Percentiles rank a stretch among this genome's conserved stretches.
Evolutionary conservation across 2,113 vertebrate species (phyloP).

Genomic region (Festucalex cinctus): DNA sequence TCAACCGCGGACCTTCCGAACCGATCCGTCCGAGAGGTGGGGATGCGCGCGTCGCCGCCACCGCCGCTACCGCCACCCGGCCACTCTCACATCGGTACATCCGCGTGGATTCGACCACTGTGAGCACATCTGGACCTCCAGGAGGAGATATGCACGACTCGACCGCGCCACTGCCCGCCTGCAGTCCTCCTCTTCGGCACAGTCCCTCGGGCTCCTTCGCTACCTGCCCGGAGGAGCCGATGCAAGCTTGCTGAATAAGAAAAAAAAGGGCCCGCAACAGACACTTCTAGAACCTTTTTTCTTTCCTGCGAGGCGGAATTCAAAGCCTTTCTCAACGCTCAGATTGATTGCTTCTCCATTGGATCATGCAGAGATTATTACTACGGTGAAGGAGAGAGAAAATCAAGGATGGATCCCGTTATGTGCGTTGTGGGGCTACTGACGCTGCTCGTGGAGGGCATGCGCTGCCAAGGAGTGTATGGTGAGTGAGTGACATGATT

Average conservation of each 20-base stretch:
- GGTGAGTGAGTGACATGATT: conserved; percentile 76
- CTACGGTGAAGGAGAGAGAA: conserved; percentile 53
- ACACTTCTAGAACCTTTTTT: conserved; percentile 12
- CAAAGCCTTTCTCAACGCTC: conserved; percentile 21
- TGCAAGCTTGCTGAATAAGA: conserved; percentile 18
- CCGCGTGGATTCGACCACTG: conserved; percentile 43
- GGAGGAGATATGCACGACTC: conserved; percentile 48
- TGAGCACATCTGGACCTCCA: conserved; percentile 73
- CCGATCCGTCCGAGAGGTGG: background rate
- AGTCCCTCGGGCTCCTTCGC: conserved; percentile 60
- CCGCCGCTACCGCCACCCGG: conserved; percentile 11
- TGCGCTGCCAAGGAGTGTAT: conserved; percentile 88
- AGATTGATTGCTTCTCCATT: conserved; percentile 35
- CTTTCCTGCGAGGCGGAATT: conserved; percentile 19
- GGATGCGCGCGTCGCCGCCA: conserved; percentile 12
- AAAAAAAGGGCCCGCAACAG: background rate
- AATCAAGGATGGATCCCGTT: conserved; percentile 85
- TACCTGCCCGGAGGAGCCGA: conserved; percentile 43
- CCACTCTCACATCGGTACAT: background rate
- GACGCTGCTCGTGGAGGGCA: conserved; percentile 80
- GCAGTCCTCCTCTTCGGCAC: conserved; percentile 49
- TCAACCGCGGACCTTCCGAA: background rate
- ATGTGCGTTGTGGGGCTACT: conserved; percentile 83
- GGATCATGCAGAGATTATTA: conserved; percentile 84
- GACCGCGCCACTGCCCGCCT: conserved; percentile 46